Evolutionary conservation across 2,888 invertebrate genomes (phyloP), one percentile per base, ranked within the genome.

Genomic region (Sarcophaga carnaria): DNA sequence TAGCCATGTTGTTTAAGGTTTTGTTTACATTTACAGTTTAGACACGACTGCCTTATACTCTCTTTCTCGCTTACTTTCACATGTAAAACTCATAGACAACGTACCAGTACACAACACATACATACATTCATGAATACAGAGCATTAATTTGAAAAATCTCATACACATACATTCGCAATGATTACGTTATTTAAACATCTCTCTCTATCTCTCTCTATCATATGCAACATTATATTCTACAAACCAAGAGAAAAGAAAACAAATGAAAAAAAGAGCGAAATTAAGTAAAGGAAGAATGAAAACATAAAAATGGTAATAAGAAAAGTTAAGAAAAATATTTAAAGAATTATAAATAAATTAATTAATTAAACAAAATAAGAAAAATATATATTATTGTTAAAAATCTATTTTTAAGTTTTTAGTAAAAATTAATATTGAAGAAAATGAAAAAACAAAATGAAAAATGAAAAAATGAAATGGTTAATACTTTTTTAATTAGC

Each of bases 401-500:
- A 84, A 81, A 79, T 87, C 81, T 87, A 87, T 87, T 87, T 87
- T 87, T 87, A 87, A 87, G 87, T 87, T 87, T 87, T 87, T 87
- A 87, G 87, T 87, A 84, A 87, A 87, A 84, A 87, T 87, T 81
- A 81, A 87, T 87, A 84, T 74, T 81, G 81, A 82, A 82, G 81
- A 85, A 54, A 17, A 54, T 10, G 54, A 67, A 27, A 67, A 67
- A 67, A 67, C n/a, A 20, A 67, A 67, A 64, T 54, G 27, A 75
- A 66, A 49, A 47, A 49, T 14, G 8, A 14, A 49, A 49, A 49
- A 54, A 12, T 22, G 17, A 54, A 87, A 84, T 87, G 87, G 87
- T 87, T 87, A 87, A 87, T 84, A 87, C 84, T 87, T 87, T 87
- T 87, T 87, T 87, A 87, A 87, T 87, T 87, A 87, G 87, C 84